A percentile compares a stretch with the other conserved stretches of the same genome.
These are phyloP conservation scores for Episyrphus balteatus DNA, from an alignment of 1,140 invertebrate species.

Conservation along the genomic window DNA sequence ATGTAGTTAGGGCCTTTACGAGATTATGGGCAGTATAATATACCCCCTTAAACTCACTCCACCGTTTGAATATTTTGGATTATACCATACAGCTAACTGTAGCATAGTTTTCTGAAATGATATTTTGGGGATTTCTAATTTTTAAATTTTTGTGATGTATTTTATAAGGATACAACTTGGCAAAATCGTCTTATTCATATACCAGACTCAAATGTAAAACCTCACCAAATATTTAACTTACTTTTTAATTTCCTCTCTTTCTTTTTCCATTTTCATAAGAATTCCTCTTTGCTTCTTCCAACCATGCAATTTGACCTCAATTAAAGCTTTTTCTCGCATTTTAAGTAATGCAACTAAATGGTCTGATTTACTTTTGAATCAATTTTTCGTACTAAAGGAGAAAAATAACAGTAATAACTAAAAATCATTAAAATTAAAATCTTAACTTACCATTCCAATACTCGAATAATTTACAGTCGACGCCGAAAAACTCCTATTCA, in stretches of 20 bases:
- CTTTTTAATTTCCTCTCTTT: conserved; percentile 14
- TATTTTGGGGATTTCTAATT: too few relatives aligned
- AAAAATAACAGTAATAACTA: neutral
- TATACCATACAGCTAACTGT: too few relatives aligned
- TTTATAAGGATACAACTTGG: too few relatives aligned
- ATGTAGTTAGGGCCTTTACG: too few relatives aligned
- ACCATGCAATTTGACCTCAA: conserved; percentile 19
- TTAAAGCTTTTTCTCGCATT: conserved; percentile 16
- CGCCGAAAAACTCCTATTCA: conserved; percentile 6
- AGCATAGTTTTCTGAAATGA: too few relatives aligned
- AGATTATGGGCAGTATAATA: too few relatives aligned
- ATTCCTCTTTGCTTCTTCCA: conserved; percentile 19
- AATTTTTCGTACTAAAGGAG: conserved; percentile 8
- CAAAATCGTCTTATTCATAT: too few relatives aligned
- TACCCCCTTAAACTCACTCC: too few relatives aligned
- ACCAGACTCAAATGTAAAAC: too few relatives aligned
- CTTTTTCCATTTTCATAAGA: conserved; percentile 14
- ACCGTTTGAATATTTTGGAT: too few relatives aligned
- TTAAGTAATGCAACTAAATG: conserved; percentile 12
- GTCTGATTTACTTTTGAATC: conserved; percentile 9
- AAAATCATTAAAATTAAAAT: neutral
- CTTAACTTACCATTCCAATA: conserved; percentile 11
- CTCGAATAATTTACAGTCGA: conserved; percentile 11
- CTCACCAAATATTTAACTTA: too few relatives aligned
- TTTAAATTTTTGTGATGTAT: too few relatives aligned